Evolutionary conservation across 1,140 invertebrate genomes (phyloP).

Genomic region (Diorhabda elongata): DNA sequence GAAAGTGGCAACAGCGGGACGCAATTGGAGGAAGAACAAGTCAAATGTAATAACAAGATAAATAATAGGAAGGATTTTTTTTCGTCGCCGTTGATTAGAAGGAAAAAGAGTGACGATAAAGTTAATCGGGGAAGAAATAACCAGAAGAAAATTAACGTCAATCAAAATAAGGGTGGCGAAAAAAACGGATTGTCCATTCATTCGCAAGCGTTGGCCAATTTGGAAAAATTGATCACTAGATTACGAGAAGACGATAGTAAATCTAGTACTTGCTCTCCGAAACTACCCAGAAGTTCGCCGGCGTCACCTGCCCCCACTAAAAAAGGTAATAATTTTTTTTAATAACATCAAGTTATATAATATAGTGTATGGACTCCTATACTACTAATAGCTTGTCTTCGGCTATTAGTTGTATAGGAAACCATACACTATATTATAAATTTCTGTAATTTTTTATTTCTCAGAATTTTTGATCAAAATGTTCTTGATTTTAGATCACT

Average conservation of each 20-base stretch:
- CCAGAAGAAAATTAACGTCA: conserved; percentile 27
- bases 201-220: conserved; percentile 53
- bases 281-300: conserved; percentile 66
- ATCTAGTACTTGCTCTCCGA: conserved; percentile 54
- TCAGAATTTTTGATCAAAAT: too few relatives aligned
- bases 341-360: not conserved
- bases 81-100: conserved; percentile 43
- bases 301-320: conserved; percentile 68
- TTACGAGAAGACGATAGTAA: conserved; percentile 50
- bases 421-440: too few relatives aligned
- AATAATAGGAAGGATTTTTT: conserved; percentile 46
- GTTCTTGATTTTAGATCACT: too few relatives aligned
- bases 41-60: conserved; percentile 35
- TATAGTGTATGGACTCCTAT: too few relatives aligned
- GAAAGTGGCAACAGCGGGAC: not conserved
- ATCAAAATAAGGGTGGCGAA: conserved; percentile 14
- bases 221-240: conserved; percentile 54
- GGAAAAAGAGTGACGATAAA: conserved; percentile 40
- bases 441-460: too few relatives aligned
- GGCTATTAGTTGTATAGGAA: not conserved
- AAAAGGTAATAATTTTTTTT: conserved; percentile 45
- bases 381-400: not conserved
- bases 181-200: conserved; percentile 47
- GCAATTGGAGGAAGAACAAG: not conserved
- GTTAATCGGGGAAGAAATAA: conserved; percentile 26